Percentiles rank a stretch among this genome's conserved stretches.
phyloP scores from a whole-genome alignment of 2,113 vertebrate species.

The Heterotilapia buettikoferi region DNA sequence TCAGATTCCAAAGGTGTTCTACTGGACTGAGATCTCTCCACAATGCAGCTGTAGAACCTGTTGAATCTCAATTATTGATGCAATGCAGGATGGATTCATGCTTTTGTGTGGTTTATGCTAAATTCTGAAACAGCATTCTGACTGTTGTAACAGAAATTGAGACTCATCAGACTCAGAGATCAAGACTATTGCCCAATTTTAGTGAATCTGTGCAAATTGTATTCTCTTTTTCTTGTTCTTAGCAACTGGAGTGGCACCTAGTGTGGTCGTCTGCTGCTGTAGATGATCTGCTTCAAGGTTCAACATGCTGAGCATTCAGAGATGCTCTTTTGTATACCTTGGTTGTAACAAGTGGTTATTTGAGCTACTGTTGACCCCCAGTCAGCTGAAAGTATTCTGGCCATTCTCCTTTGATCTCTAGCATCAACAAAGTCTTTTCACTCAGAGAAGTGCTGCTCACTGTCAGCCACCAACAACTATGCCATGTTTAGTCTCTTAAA shows the following conservation, averaged over 20 bases:
- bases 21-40: not conserved
- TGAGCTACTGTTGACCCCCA: not conserved
- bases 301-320: not conserved
- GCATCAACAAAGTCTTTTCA: not conserved
- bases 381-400: not conserved
- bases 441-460: not conserved
- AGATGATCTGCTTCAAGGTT: not conserved
- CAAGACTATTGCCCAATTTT: not conserved
- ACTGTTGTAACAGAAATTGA: not conserved
- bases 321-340: not conserved
- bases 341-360: not conserved
- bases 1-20: not conserved
- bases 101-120: not conserved
- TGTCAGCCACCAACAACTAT: not conserved
- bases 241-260: not conserved
- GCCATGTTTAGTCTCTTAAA: not conserved
- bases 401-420: not conserved
- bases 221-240: not conserved
- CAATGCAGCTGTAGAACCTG: not conserved
- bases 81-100: not conserved
- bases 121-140: not conserved
- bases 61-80: not conserved
- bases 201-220: not conserved
- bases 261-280: not conserved
- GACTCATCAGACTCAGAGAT: not conserved